Conservation (phyloP, 1,140 invertebrate species). For the Oedothorax gibbosus region DNA sequence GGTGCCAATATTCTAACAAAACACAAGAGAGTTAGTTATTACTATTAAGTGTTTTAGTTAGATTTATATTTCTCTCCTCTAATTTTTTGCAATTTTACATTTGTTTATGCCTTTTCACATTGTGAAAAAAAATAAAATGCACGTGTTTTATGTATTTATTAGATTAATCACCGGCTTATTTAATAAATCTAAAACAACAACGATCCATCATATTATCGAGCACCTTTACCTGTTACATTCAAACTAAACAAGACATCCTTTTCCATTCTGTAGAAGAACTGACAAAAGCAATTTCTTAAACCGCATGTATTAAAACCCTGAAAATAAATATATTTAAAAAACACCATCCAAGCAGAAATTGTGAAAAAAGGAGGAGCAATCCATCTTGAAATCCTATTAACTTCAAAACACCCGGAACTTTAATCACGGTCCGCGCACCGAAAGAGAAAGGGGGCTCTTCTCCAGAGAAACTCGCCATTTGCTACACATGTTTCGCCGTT, state of each 20-base stretch:
- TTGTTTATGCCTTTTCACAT: not conserved
- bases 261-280: not conserved
- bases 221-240: not conserved
- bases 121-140: not conserved
- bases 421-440: constrained; percentile 22
- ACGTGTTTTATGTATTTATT: not conserved
- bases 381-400: constrained; percentile 43
- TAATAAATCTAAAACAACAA: not conserved
- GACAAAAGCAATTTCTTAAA: not conserved
- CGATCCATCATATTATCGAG: not conserved
- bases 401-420: constrained; percentile 29
- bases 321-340: not conserved
- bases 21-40: too few species aligned
- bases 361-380: not conserved
- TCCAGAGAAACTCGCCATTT: constrained; percentile 33
- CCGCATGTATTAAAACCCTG: not conserved
- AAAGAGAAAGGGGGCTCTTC: not conserved
- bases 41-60: not conserved
- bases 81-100: not conserved
- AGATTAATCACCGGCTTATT: not conserved
- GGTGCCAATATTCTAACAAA: too few species aligned
- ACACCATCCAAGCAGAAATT: not conserved
- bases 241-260: not conserved
- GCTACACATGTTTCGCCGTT: constrained; percentile 16
- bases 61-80: not conserved